Conservation (phyloP, 2,797 vertebrate species). For the Sebastes aleutianus region DNA sequence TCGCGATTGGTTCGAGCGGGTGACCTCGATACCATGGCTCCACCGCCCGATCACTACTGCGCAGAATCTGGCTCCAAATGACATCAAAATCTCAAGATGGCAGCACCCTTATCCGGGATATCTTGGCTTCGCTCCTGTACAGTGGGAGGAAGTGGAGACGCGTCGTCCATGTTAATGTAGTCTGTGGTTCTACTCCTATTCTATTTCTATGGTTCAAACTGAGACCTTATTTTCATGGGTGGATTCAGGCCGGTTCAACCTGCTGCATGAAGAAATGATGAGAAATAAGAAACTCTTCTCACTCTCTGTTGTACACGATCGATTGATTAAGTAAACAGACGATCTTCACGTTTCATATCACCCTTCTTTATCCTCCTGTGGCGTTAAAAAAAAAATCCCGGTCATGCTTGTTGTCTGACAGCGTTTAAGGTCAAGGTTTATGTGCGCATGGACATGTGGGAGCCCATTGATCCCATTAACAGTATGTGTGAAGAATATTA, state of each 20-base stretch:
- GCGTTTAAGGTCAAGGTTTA: slow-evolving; percentile 65
- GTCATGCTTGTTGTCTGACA: slow-evolving; percentile 53
- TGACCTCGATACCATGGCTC: too few species aligned
- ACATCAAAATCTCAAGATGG: too few species aligned
- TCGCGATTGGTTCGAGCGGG: too few species aligned
- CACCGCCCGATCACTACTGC: too few species aligned
- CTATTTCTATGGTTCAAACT: too few species aligned
- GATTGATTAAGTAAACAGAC: slow-evolving; percentile 14
- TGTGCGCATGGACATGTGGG: slow-evolving; percentile 42
- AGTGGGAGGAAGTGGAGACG: too few species aligned
- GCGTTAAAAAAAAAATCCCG: background rate
- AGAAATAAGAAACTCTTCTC: background rate
- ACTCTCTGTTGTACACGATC: background rate
- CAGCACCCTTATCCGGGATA: too few species aligned
- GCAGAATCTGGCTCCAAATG: too few species aligned
- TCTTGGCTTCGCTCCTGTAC: too few species aligned
- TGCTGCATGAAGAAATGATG: slow-evolving; percentile 10
- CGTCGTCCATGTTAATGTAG: accelerated
- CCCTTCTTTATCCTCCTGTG: background rate
- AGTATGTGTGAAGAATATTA: slow-evolving; percentile 77
- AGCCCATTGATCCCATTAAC: slow-evolving; percentile 80
- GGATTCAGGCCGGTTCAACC: background rate
- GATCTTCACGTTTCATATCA: background rate
- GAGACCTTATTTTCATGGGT: slow-evolving; percentile 9
- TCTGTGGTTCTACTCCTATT: too few species aligned